Evolutionary conservation across 2,888 invertebrate genomes (phyloP).

Genomic region (Watsonalla cultraria): DNA sequence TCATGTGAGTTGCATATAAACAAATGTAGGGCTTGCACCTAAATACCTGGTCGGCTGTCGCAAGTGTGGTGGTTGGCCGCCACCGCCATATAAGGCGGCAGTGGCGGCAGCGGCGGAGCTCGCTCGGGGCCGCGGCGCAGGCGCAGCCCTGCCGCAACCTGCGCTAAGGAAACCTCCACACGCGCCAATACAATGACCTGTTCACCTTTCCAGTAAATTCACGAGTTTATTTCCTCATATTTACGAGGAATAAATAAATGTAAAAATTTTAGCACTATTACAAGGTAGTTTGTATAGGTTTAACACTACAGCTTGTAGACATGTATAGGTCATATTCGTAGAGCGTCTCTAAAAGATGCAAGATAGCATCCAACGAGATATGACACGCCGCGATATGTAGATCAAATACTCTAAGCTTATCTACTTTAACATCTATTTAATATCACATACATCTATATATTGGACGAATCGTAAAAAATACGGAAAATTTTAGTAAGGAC

Average conservation of each 20-base stretch:
- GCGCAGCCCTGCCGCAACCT: slow-evolving; percentile 52
- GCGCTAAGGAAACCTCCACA: slow-evolving; percentile 37
- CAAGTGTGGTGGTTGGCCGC: slow-evolving; percentile 57
- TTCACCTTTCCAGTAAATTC: slow-evolving; percentile 32
- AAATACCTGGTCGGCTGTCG: slow-evolving; percentile 49
- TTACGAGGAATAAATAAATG: too few relatives aligned
- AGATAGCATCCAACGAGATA: slow-evolving; percentile 45
- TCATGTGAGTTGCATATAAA: slow-evolving; percentile 41
- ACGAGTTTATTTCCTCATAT: too few relatives aligned
- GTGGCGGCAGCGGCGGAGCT: slow-evolving; percentile 45
- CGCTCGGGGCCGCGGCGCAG: slow-evolving; percentile 8
- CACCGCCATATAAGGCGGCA: slow-evolving; percentile 64
- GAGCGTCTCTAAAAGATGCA: slow-evolving; percentile 41
- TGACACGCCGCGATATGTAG: slow-evolving; percentile 56
- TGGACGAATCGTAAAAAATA: too few relatives aligned
- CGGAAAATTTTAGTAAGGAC: too few relatives aligned
- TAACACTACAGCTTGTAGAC: slow-evolving; percentile 34
- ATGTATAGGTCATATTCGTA: slow-evolving; percentile 38
- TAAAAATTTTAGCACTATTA: too few relatives aligned
- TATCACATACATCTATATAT: too few relatives aligned
- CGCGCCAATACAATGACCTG: slow-evolving; percentile 19
- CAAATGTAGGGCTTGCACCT: slow-evolving; percentile 59
- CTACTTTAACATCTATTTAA: too few relatives aligned
- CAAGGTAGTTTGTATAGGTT: neutral
- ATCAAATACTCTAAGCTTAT: slow-evolving; percentile 35